Percentiles rank a stretch among this genome's conserved stretches.
phyloP scores from a whole-genome alignment of 2,888 invertebrate genomes.

The Zygogramma bicolorata region DNA sequence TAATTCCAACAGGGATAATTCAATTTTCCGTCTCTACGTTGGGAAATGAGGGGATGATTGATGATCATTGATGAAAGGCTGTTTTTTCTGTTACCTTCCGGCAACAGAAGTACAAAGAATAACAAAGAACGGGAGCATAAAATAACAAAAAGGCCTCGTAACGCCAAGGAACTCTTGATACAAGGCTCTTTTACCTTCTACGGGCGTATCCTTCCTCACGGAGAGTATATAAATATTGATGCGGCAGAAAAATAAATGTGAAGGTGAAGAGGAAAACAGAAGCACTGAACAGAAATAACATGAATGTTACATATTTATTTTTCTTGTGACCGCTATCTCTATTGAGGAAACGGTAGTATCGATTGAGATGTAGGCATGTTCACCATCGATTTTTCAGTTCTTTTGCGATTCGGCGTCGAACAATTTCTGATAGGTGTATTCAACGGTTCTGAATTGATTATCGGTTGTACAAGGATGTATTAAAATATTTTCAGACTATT shows the following conservation, averaged over 20 bases:
- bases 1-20: no score
- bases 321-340: neutral
- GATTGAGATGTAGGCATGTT: no score
- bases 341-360: no score
- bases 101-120: neutral
- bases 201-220: neutral
- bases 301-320: neutral
- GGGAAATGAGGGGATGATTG: neutral
- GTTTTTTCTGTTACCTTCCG: neutral
- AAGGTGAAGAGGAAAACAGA: neutral
- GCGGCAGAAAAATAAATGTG: neutral
- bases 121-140: neutral
- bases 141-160: neutral
- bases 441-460: no score
- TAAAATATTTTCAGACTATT: no score
- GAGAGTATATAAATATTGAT: neutral
- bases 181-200: neutral
- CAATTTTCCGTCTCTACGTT: no score
- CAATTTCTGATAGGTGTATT: no score
- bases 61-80: neutral
- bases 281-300: neutral
- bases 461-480: no score
- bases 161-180: neutral
- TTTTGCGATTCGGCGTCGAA: no score
- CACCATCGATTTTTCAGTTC: no score